Evolutionary conservation across 2,113 vertebrate species (phyloP).

Genomic region (Sphyrna mokarran): DNA sequence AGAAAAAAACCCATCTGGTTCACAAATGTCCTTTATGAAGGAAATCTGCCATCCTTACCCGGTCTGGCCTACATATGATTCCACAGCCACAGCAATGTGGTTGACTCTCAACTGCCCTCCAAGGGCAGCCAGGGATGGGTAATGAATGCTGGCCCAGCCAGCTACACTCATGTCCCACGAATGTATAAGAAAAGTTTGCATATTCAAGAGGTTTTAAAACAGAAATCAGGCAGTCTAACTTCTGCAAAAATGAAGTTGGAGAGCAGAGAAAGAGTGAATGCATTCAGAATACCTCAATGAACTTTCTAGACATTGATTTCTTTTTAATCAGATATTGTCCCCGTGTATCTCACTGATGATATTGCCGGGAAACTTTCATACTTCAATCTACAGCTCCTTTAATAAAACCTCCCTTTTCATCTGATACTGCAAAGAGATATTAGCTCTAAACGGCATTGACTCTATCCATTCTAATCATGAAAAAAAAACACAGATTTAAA

Average conservation of each 20-base stretch:
- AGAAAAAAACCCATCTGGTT: too few species aligned
- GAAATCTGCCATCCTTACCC: too few species aligned
- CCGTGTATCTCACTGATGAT: neutral
- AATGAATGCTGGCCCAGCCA: too few species aligned
- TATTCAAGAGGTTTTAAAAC: neutral
- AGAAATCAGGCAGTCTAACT: neutral
- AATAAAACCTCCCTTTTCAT: constrained; percentile 21
- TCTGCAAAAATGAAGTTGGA: neutral
- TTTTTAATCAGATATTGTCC: constrained; percentile 18
- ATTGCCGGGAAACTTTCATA: neutral
- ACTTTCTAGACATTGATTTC: neutral
- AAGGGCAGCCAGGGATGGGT: too few species aligned
- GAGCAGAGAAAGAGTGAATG: neutral
- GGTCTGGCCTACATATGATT: too few species aligned
- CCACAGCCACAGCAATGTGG: too few species aligned
- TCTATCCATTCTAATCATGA: constrained; percentile 15
- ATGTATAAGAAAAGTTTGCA: too few species aligned
- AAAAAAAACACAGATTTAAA: neutral
- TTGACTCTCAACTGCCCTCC: too few species aligned
- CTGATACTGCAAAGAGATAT: constrained; percentile 12
- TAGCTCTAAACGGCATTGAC: neutral
- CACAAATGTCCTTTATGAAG: too few species aligned
- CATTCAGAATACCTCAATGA: neutral
- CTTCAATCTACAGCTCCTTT: constrained; percentile 14
- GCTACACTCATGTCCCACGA: too few species aligned